phyloP scores from a whole-genome alignment of 2,113 vertebrate species.

The Mionectes macconnelli region DNA sequence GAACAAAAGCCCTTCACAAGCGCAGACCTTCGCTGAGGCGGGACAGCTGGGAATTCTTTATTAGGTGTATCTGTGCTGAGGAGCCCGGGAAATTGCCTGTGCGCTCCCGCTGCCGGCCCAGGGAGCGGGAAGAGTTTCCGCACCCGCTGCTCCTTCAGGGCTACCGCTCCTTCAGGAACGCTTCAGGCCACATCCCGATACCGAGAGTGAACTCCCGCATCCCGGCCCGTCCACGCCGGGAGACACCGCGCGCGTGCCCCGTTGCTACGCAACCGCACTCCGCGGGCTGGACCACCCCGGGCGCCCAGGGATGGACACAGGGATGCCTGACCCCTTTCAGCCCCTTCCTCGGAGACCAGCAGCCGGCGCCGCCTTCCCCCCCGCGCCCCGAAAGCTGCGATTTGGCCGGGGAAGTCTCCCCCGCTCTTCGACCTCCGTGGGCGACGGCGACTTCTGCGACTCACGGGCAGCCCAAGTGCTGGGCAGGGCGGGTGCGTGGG shows the following conservation, averaged over 20 bases:
- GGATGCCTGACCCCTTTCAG: accelerated
- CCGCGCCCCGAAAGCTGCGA: accelerated
- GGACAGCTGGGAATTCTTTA: no score
- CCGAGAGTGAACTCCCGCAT: not conserved
- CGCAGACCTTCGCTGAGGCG: not conserved
- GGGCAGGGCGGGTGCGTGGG: not conserved
- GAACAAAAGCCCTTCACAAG: not conserved
- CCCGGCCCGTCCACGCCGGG: not conserved
- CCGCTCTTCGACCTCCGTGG: accelerated
- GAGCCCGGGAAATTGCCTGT: accelerated
- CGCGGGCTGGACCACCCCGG: not conserved
- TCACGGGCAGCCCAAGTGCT: accelerated
- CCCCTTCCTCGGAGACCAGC: not conserved
- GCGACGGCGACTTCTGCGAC: not conserved
- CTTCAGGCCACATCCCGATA: not conserved
- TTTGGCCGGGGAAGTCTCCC: accelerated
- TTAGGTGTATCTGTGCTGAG: accelerated
- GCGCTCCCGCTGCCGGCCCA: not conserved
- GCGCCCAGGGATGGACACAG: accelerated
- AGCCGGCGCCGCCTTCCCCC: no score
- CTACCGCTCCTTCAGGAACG: not conserved
- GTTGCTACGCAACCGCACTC: not conserved
- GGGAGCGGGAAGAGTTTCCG: not conserved
- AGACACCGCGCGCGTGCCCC: no score
- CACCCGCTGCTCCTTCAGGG: not conserved